These are phyloP conservation scores for Bruchidius siliquastri DNA, from an alignment of 2,888 invertebrate genomes.

Conservation along the genomic window DNA sequence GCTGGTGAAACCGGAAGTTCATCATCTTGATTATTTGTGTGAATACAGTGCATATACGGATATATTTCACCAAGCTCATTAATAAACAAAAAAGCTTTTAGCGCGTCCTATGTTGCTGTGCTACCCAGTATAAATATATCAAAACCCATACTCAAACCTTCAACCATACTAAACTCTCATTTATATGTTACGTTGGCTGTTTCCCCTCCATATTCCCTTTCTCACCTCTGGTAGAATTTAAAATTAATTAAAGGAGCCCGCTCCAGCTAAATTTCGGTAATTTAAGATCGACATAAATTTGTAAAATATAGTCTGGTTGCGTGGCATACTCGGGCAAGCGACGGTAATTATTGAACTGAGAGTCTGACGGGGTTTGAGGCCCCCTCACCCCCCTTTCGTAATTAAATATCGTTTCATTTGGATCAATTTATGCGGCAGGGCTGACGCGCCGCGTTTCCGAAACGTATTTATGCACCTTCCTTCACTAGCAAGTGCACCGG, in stretches of 20 bases:
- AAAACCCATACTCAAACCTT: slow-evolving; percentile 16
- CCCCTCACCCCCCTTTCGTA: slow-evolving; percentile 21
- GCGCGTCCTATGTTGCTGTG: too few relatives aligned
- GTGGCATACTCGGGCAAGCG: slow-evolving; percentile 18
- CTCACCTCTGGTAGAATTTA: slow-evolving; percentile 13
- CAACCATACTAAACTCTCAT: background rate
- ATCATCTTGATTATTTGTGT: too few relatives aligned
- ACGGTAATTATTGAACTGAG: slow-evolving; percentile 25
- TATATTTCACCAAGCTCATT: too few relatives aligned
- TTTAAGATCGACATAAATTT: slow-evolving; percentile 32
- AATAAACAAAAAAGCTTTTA: too few relatives aligned
- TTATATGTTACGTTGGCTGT: slow-evolving; percentile 3
- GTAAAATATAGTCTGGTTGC: slow-evolving; percentile 35
- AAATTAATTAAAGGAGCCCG: slow-evolving; percentile 24
- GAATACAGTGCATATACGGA: too few relatives aligned
- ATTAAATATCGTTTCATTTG: slow-evolving; percentile 42
- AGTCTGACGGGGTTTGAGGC: slow-evolving; percentile 27
- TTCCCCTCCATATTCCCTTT: slow-evolving; percentile 9
- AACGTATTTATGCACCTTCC: slow-evolving; percentile 35
- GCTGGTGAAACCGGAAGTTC: too few relatives aligned
- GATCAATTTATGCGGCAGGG: slow-evolving; percentile 36
- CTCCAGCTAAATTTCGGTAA: slow-evolving; percentile 22
- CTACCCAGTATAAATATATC: background rate
- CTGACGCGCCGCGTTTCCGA: slow-evolving; percentile 26
- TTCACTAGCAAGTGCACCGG: background rate